Evolutionary conservation across 2,888 invertebrate species (phyloP).

Genomic region (Drosophila meridionalis): DNA sequence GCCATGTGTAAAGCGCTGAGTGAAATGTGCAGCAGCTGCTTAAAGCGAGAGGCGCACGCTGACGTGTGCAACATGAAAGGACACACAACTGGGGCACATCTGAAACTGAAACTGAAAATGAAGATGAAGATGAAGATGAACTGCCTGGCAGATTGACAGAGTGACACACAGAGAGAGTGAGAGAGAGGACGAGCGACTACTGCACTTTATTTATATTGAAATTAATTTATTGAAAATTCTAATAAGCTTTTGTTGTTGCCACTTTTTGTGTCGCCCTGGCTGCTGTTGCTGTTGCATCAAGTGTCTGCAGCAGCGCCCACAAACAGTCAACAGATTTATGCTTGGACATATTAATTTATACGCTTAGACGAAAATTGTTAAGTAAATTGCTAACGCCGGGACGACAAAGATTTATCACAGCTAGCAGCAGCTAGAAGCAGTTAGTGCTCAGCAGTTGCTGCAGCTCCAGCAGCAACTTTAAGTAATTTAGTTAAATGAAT

Average conservation of each 20-base stretch:
- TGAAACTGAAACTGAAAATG: not conserved
- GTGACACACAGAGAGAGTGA: not conserved
- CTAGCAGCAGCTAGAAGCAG: not conserved
- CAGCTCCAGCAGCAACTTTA: slow-evolving; percentile 48
- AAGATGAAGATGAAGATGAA: slow-evolving; percentile 65
- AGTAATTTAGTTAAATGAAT: slow-evolving; percentile 67
- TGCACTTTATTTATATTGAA: slow-evolving; percentile 71
- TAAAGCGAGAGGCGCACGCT: slow-evolving; percentile 56
- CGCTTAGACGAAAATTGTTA: slow-evolving; percentile 58
- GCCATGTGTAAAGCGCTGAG: slow-evolving; percentile 42
- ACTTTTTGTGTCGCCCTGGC: slow-evolving; percentile 19
- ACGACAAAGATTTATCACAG: slow-evolving; percentile 62
- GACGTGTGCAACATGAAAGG: slow-evolving; percentile 69
- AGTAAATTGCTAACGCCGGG: slow-evolving; percentile 54
- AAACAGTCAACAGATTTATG: slow-evolving; percentile 70
- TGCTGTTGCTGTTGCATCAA: slow-evolving; percentile 17
- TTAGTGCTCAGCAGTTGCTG: slow-evolving; percentile 1
- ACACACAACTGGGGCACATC: slow-evolving; percentile 18
- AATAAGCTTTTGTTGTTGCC: slow-evolving; percentile 60
- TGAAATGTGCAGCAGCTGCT: slow-evolving; percentile 66
- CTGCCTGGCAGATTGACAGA: slow-evolving; percentile 47
- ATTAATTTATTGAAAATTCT: slow-evolving; percentile 78
- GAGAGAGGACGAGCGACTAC: not conserved
- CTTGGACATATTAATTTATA: slow-evolving; percentile 72
- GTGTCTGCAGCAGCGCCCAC: slow-evolving; percentile 35